These are phyloP conservation scores for Zygaena filipendulae DNA, from an alignment of 2,888 invertebrate genomes.

Conservation along the genomic window DNA sequence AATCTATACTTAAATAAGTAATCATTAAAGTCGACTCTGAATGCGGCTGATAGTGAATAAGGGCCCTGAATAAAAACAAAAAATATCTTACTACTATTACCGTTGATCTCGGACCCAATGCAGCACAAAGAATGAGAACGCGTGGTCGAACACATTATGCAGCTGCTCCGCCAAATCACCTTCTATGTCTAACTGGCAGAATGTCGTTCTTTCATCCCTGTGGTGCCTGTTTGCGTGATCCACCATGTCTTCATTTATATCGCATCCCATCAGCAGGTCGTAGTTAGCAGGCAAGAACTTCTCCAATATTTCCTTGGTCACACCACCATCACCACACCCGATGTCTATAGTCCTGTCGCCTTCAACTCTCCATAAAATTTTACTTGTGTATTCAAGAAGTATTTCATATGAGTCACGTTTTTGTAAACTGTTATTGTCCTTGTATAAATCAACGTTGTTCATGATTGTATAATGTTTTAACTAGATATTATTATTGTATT, in stretches of 20 bases:
- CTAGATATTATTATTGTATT: too few species aligned
- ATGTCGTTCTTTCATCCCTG: background rate
- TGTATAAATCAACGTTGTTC: constrained; percentile 3
- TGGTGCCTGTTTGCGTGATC: background rate
- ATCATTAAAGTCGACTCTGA: too few species aligned
- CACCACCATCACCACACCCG: constrained; percentile 13
- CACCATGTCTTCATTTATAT: background rate
- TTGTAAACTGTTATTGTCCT: constrained; percentile 1
- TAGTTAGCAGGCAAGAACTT: background rate
- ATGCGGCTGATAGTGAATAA: too few species aligned
- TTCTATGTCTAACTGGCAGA: background rate
- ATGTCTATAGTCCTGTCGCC: constrained; percentile 7
- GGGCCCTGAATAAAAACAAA: too few species aligned
- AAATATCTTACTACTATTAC: constrained; percentile 6
- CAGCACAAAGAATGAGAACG: constrained; percentile 6
- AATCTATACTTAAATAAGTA: too few species aligned
- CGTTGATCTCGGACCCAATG: constrained; percentile 10
- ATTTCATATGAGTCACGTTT: constrained; percentile 1
- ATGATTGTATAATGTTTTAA: too few species aligned
- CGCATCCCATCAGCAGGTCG: background rate
- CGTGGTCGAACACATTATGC: constrained; percentile 4
- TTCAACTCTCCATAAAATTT: constrained; percentile 1
- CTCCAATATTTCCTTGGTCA: constrained; percentile 4
- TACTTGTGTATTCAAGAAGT: background rate
- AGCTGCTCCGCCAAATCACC: background rate